phyloP scores from a whole-genome alignment of 2,113 vertebrate species.

The Sardina pilchardus region DNA sequence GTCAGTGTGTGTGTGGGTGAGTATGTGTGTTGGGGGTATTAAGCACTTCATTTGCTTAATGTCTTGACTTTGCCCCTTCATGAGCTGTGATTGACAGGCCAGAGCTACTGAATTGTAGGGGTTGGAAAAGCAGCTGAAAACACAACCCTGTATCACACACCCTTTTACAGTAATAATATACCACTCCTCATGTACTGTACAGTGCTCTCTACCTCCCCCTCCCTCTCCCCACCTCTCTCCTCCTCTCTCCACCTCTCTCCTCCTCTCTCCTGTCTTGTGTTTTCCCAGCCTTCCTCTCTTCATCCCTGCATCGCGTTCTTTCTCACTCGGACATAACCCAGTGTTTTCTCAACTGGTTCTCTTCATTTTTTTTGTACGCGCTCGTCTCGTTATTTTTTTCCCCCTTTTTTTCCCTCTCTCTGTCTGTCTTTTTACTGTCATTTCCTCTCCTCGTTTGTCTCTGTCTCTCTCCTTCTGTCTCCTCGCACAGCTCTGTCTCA shows the following conservation, averaged over 20 bases:
- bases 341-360: slow-evolving; percentile 9
- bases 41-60: neutral
- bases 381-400: neutral
- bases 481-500: neutral
- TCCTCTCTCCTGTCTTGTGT: neutral
- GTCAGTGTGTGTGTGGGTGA: neutral
- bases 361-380: neutral
- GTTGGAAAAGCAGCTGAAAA: neutral
- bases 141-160: neutral
- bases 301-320: neutral
- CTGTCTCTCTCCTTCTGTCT: neutral
- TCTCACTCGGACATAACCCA: neutral
- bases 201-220: neutral
- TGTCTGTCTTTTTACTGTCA: slow-evolving; percentile 20
- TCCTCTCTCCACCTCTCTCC: neutral
- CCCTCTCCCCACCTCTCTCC: neutral
- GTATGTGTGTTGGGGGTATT: neutral
- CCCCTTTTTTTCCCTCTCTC: neutral
- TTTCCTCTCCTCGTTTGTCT: slow-evolving; percentile 16
- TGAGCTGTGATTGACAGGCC: neutral
- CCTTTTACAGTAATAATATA: neutral
- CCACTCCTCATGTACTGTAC: neutral
- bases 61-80: neutral
- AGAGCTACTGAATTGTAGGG: neutral
- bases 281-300: neutral